Base-by-base conservation (phyloP, 2,113 vertebrate genomes). In the Xenopus tropicalis region DNA sequence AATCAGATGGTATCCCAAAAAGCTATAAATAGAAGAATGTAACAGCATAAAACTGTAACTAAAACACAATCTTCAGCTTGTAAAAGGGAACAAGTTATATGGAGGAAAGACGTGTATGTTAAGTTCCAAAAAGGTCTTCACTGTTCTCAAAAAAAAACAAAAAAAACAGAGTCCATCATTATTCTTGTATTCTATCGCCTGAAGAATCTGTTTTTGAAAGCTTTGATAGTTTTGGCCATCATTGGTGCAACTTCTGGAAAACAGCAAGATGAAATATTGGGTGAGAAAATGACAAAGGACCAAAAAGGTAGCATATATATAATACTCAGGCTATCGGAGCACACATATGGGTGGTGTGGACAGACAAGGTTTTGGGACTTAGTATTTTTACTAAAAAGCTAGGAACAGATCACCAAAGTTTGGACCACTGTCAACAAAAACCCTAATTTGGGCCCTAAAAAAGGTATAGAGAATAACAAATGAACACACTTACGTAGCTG, bases 151-250 rank as follows among this genome's bases (percentile, higher is more conserved):
- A 37, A 37, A 2, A 37, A 37, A 3, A 37, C 6, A 37, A 37
- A 37, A 37, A 14, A 73, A 54, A 71, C 42, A 63, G 74, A 77
- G 78, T 81, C 80, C 77, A 82, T 72, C 71, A 80, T 72, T 37
- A n/a, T 70, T 78, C 79, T 77, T 68, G 80, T 65, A 78, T 62
- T 88, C 91, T 97, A 99, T 90, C 97, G 93, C 74, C 97, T 91
- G 77, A 95, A 97, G 87, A 99, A 99, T 71, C 97, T 88, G 87
- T 99, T 99, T 87, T 98, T 99, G 90, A 99, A 99, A 73, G 93
- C 95, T 92, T 98, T 99, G 91, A 99, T 98, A 84, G 97, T 99
- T 92, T 99, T 99, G 85, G 97, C 97, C 97, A 99, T 99, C 97
- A 99, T 98, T 11, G 97, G 97, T 82, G 97, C 97, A 77, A 98